Percentiles rank a stretch among this genome's conserved stretches.
Evolutionary conservation across 2,797 vertebrate species (phyloP).

Genomic region (Arnoldichthys spilopterus): DNA sequence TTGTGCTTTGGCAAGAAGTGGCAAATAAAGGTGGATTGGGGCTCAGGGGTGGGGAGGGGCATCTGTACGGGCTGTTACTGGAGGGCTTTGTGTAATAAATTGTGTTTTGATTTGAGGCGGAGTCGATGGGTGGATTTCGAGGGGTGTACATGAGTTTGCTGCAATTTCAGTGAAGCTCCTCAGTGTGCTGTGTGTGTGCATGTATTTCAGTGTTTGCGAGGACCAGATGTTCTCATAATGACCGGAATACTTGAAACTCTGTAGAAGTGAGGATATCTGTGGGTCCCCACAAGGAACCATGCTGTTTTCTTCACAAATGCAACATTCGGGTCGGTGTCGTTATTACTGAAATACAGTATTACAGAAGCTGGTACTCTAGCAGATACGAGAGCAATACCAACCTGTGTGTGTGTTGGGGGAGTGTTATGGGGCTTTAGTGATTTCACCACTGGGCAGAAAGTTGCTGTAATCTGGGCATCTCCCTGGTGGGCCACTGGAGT

Average conservation of each 20-base stretch:
- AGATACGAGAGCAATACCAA: too few relatives aligned
- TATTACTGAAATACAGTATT: too few relatives aligned
- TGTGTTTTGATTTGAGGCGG: not conserved
- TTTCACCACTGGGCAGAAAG: slow-evolving; percentile 1
- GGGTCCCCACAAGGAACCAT: too few relatives aligned
- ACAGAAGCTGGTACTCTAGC: too few relatives aligned
- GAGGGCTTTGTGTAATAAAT: not conserved
- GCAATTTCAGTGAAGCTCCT: not conserved
- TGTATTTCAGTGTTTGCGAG: too few relatives aligned
- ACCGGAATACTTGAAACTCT: too few relatives aligned
- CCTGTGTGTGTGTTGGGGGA: not conserved
- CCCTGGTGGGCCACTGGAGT: not conserved
- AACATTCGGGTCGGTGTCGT: too few relatives aligned
- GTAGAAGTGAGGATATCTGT: too few relatives aligned
- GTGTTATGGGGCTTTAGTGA: slow-evolving; percentile 5
- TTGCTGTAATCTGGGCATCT: not conserved
- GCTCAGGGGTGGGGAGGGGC: not conserved
- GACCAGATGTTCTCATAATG: too few relatives aligned
- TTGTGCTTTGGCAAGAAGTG: too few relatives aligned
- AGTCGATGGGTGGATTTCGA: not conserved
- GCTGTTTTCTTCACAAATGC: too few relatives aligned
- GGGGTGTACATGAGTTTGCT: not conserved
- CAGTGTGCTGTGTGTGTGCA: not conserved
- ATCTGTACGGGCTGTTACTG: not conserved
- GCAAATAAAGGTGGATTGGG: not conserved